These are phyloP conservation scores for Dione juno DNA, from an alignment of 2,888 invertebrate species.

Conservation along the genomic window DNA sequence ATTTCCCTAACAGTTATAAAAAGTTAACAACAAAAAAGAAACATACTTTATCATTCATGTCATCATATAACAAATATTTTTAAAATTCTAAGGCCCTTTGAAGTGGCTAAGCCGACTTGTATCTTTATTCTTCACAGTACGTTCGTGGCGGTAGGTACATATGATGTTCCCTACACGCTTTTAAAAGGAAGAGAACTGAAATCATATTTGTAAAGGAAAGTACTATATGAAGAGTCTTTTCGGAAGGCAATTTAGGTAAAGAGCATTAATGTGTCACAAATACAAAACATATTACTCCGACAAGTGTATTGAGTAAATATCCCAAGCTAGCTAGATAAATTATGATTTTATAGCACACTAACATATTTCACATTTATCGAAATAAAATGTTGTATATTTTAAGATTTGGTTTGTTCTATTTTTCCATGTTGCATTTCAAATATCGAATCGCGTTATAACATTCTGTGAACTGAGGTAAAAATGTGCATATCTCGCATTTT, in stretches of 20 bases:
- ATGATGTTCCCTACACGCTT: conserved; percentile 43
- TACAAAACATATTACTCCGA: conserved; percentile 5
- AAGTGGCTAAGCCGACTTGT: conserved; percentile 74
- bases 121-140: conserved; percentile 56
- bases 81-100: conserved; percentile 34
- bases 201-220: conserved; percentile 52
- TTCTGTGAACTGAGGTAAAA: conserved; percentile 14
- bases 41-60: not conserved
- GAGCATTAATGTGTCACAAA: conserved; percentile 20
- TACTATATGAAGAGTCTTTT: conserved; percentile 29
- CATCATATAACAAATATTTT: not conserved
- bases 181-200: conserved; percentile 57
- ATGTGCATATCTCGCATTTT: conserved; percentile 20
- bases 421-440: not conserved
- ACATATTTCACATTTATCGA: not conserved
- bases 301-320: conserved; percentile 18
- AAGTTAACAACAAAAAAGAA: too few relatives aligned
- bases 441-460: conserved; percentile 17
- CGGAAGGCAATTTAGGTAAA: conserved; percentile 27
- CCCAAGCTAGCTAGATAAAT: too few relatives aligned
- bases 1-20: too few relatives aligned
- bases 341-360: too few relatives aligned
- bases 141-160: conserved; percentile 48
- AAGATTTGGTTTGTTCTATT: not conserved
- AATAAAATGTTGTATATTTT: not conserved